Conservation (phyloP, 1,140 invertebrate genomes). For the Helicorthomorpha holstii region DNA sequence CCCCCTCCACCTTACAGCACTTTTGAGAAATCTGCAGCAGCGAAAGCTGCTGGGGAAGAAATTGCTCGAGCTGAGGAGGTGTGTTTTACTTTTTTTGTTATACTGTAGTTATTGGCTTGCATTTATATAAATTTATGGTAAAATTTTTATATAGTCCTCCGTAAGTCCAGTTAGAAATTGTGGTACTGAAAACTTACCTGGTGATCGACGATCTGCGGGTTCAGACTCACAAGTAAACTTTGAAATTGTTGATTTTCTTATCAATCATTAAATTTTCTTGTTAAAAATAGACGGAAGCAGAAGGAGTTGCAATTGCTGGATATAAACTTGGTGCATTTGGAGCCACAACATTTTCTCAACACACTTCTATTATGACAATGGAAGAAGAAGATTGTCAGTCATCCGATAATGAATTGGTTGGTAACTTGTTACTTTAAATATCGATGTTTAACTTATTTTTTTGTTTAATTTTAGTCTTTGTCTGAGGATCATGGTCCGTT, state of each 20-base stretch:
- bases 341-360: slow-evolving; percentile 13
- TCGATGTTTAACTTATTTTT: slow-evolving; percentile 17
- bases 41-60: slow-evolving; percentile 5
- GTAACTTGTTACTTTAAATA: slow-evolving; percentile 15
- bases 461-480: slow-evolving; percentile 11
- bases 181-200: neutral
- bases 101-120: too few relatives aligned
- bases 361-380: slow-evolving; percentile 75
- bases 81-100: too few relatives aligned
- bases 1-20: slow-evolving; percentile 62
- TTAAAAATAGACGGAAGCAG: too few relatives aligned
- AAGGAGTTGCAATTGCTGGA: neutral
- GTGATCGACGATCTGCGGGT: neutral
- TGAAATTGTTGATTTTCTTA: too few relatives aligned
- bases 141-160: neutral
- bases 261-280: too few relatives aligned
- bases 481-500: slow-evolving; percentile 62
- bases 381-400: slow-evolving; percentile 68
- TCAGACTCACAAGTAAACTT: neutral
- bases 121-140: too few relatives aligned
- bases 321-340: neutral
- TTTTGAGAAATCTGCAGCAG: slow-evolving; percentile 1
- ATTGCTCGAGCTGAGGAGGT: neutral
- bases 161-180: neutral
- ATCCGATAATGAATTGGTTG: slow-evolving; percentile 59